A percentile compares a stretch with the other conserved stretches of the same genome.
phyloP scores from a whole-genome alignment of 2,113 vertebrate species.

The Pseudorhombus dupliciocellatus region DNA sequence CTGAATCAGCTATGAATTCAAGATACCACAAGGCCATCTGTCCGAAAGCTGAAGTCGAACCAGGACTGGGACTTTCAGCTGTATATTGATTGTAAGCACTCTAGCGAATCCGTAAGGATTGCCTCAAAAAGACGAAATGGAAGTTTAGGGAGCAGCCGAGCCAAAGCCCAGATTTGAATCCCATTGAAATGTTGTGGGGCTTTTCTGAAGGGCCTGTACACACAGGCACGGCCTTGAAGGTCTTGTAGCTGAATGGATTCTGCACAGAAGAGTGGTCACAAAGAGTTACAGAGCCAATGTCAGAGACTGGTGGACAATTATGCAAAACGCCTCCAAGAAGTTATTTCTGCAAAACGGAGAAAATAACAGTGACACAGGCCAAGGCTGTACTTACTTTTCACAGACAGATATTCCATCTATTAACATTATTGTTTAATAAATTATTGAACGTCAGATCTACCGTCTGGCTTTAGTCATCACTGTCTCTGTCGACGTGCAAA shows the following conservation, averaged over 20 bases:
- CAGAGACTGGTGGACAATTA: neutral
- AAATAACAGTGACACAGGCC: neutral
- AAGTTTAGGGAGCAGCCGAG: neutral
- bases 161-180: conserved; percentile 1
- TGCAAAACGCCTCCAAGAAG: neutral
- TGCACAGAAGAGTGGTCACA: neutral
- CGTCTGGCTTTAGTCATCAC: neutral
- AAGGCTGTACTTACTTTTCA: neutral
- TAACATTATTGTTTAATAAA: neutral
- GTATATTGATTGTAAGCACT: neutral
- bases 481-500: neutral
- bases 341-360: neutral
- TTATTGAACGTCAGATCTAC: neutral
- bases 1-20: neutral
- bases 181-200: neutral
- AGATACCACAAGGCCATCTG: neutral
- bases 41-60: neutral
- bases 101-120: neutral
- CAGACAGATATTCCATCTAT: neutral
- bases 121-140: neutral
- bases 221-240: neutral
- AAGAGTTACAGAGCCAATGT: neutral
- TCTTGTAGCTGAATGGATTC: neutral
- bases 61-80: neutral
- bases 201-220: neutral